These are phyloP conservation scores for Ispidina lecontei DNA, from an alignment of 2,797 vertebrate genomes.

Conservation along the genomic window DNA sequence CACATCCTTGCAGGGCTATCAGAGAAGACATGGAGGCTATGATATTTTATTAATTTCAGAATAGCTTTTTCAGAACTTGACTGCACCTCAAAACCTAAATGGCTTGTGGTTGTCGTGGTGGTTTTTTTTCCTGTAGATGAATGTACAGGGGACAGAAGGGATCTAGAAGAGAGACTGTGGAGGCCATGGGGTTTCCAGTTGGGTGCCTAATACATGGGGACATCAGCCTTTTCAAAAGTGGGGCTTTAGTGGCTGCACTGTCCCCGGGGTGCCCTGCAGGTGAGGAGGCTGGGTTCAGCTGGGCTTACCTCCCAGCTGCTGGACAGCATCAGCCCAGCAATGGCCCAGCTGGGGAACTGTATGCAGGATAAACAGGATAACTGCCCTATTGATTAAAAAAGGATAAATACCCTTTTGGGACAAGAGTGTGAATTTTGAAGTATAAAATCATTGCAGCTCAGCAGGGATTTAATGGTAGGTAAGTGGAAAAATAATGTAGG, in stretches of 20 bases:
- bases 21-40: accelerated
- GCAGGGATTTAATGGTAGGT: conserved; percentile 44
- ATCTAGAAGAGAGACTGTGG: not conserved
- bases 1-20: not conserved
- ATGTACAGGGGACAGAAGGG: accelerated
- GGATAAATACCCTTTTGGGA: conserved; percentile 49
- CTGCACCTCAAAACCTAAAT: not conserved
- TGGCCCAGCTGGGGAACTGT: not conserved
- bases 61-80: not conserved
- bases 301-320: accelerated
- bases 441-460: conserved; percentile 54
- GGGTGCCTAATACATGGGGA: not conserved
- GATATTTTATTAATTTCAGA: not conserved
- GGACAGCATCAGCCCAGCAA: accelerated
- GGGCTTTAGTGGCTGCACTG: accelerated
- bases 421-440: conserved; percentile 37
- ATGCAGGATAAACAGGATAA: not conserved
- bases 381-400: not conserved
- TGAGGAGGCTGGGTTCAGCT: not conserved
- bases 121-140: not conserved
- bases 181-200: accelerated
- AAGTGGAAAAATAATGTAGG: conserved; percentile 22
- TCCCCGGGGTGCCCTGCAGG: accelerated
- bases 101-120: not conserved
- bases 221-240: not conserved